Conservation (phyloP, 2,888 invertebrate genomes). For the Dynastes maya region DNA sequence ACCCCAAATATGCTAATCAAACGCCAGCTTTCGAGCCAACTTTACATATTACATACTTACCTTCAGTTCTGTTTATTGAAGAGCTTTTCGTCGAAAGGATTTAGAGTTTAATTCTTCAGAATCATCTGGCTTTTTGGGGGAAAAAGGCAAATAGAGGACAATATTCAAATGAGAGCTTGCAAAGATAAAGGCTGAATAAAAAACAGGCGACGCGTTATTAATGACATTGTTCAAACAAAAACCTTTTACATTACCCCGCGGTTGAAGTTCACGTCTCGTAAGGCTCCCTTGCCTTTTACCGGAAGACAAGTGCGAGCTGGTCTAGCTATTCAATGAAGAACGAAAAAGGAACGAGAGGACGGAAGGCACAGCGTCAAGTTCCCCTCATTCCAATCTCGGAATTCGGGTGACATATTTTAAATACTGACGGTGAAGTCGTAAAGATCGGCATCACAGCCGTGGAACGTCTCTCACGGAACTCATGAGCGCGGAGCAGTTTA, state of each 20-base stretch:
- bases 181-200: slow-evolving; percentile 41
- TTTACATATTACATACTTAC: background rate
- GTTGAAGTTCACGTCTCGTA: slow-evolving; percentile 31
- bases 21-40: background rate
- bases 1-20: too few species aligned
- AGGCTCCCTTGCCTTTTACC: background rate
- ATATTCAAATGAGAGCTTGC: slow-evolving; percentile 37
- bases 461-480: slow-evolving; percentile 39
- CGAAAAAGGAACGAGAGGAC: background rate
- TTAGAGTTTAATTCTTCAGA: slow-evolving; percentile 3
- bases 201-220: slow-evolving; percentile 43
- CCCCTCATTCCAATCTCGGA: slow-evolving; percentile 28
- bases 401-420: slow-evolving; percentile 41
- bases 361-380: slow-evolving; percentile 15
- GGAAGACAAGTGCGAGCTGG: slow-evolving; percentile 28
- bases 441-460: slow-evolving; percentile 38
- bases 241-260: slow-evolving; percentile 42
- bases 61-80: slow-evolving; percentile 1
- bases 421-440: slow-evolving; percentile 38
- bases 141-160: slow-evolving; percentile 34
- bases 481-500: slow-evolving; percentile 37
- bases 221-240: slow-evolving; percentile 47
- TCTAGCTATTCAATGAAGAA: slow-evolving; percentile 15
- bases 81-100: slow-evolving; percentile 4
- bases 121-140: background rate